Evolutionary conservation across 2,797 vertebrate species (phyloP), one percentile per base, ranked within the genome.

Genomic region (Silurus aristotelis): DNA sequence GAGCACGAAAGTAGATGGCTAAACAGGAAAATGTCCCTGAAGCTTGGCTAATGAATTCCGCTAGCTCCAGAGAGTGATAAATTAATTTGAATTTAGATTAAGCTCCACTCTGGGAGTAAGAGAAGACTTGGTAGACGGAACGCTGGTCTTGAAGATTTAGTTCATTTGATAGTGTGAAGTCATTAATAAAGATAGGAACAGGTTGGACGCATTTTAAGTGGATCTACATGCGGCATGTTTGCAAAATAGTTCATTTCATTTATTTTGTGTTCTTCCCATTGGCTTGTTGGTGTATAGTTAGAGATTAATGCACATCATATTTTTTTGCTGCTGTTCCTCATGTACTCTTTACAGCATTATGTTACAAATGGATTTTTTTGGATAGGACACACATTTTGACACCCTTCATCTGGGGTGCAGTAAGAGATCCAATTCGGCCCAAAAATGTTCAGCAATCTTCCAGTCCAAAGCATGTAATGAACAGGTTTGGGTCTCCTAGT

Each of bases 71-170:
- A 78, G 66, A 79, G 85, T 77, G 70, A 71, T 86, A 79, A 83
- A 79, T 60, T 77, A 70, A 79, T 83, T 86, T 83, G 66, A 79
- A 83, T 86, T 83, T 86, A 83, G 81, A 83, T 83, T 83, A 86
- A 86, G 58, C 76, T 68, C 56, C 13, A 79, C 73, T 83, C 71
- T 56, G 85, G 81, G 85, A 72, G 81, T 70, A 38, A 64, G 73
- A 72, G 75, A 72, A 56, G 73, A 25, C 14, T 43, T 43, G 78
- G 66, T 43, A 79, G 81, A 64, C 38, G 19, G 56, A 79, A 46
- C 2, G 22, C 56, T 19, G 68, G 83, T 76, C 73, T 61, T 67
- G 82, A 86, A 88, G 61, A 80, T 83, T 52, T 52, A 52, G 80
- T 67, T 86, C 79, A 86, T 86, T 73, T 86, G 71, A 86, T 84